phyloP scores from a whole-genome alignment of 2,888 invertebrate species.

The Lasioglossum malachurum region DNA sequence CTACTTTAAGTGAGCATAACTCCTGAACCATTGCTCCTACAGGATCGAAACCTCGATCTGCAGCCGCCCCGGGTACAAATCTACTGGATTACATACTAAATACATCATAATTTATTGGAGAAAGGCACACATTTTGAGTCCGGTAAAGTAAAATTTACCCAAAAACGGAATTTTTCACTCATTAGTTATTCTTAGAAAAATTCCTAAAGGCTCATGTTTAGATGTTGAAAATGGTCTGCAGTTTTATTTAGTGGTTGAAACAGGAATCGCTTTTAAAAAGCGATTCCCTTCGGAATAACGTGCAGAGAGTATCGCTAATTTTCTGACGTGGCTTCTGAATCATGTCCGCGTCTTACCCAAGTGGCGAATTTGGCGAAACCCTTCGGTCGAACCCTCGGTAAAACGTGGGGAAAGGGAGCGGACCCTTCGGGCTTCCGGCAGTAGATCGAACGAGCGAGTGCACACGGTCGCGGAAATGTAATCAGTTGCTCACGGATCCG shows the following conservation, averaged over 20 bases:
- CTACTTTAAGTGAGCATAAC: too few species aligned
- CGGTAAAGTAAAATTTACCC: too few species aligned
- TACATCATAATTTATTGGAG: too few species aligned
- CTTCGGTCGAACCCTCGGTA: background rate
- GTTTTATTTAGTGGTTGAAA: too few species aligned
- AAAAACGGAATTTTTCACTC: background rate
- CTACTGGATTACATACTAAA: too few species aligned
- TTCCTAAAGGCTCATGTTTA: too few species aligned
- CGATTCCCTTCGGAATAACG: background rate
- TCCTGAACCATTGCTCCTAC: too few species aligned
- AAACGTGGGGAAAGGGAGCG: background rate
- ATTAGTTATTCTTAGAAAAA: background rate
- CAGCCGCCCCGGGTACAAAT: too few species aligned
- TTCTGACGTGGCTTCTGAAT: background rate
- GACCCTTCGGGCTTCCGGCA: background rate
- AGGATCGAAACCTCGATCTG: too few species aligned
- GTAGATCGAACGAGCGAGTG: background rate
- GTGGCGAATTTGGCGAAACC: background rate
- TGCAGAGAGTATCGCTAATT: background rate
- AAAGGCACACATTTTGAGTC: too few species aligned
- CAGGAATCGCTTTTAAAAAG: background rate
- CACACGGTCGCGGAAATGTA: slow-evolving; percentile 21
- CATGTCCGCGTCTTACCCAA: background rate
- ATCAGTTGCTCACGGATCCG: slow-evolving; percentile 45
- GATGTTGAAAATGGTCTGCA: too few species aligned